Percentiles rank a stretch among this genome's conserved stretches.
phyloP scores from a whole-genome alignment of 2,888 invertebrate genomes.

The Polydrusus tereticollis region DNA sequence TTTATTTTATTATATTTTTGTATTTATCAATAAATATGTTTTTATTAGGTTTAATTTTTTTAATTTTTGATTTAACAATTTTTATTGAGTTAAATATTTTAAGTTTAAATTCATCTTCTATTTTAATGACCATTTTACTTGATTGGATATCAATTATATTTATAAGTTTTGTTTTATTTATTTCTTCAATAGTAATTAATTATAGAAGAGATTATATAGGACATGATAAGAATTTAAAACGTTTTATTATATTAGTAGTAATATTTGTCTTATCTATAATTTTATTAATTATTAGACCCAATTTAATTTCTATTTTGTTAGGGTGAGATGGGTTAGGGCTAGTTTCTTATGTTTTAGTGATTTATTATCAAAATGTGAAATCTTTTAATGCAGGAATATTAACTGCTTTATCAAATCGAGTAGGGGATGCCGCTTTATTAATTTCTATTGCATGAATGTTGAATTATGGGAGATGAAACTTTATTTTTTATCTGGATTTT shows the following conservation, averaged over 20 bases:
- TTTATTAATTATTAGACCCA: constrained; percentile 43
- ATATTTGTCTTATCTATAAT: too few species aligned
- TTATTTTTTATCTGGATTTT: constrained; percentile 39
- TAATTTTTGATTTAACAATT: constrained; percentile 67
- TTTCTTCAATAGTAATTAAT: constrained; percentile 76
- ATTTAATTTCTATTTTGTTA: constrained; percentile 70
- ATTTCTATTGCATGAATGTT: constrained; percentile 59
- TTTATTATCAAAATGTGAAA: constrained; percentile 78
- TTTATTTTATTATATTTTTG: constrained; percentile 67
- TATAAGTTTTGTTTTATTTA: constrained; percentile 75
- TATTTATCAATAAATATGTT: constrained; percentile 60
- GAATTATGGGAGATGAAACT: constrained; percentile 43
- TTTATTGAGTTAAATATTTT: constrained; percentile 73
- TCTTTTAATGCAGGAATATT: constrained; percentile 80
- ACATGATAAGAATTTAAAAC: too few species aligned
- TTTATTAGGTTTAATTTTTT: constrained; percentile 64
- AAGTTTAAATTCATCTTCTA: constrained; percentile 67
- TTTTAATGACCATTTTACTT: constrained; percentile 72
- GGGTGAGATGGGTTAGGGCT: constrained; percentile 82
- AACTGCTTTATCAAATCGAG: constrained; percentile 79
- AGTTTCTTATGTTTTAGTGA: constrained; percentile 79
- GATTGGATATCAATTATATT: constrained; percentile 77
- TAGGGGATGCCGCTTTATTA: constrained; percentile 79
- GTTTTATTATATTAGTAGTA: too few species aligned
- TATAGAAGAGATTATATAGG: constrained; percentile 76